A percentile compares a stretch with the other conserved stretches of the same genome.
Evolutionary conservation across 2,797 vertebrate genomes (phyloP).

Genomic region (Paramormyrops hopkinsi): DNA sequence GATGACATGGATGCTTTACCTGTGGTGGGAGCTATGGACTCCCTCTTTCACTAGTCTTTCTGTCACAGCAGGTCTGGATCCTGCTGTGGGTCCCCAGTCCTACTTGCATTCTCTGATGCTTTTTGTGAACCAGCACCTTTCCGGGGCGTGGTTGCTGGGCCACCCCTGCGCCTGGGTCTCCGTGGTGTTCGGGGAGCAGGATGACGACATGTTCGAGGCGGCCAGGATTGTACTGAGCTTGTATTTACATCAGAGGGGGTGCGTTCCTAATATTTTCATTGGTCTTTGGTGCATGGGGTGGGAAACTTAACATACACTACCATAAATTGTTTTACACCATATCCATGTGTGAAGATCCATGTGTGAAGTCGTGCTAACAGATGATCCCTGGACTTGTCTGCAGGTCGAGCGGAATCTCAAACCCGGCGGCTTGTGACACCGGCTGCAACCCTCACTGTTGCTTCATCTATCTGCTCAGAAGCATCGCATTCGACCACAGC

Average conservation of each 20-base stretch:
- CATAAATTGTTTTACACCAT: neutral
- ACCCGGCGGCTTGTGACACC: conserved; percentile 41
- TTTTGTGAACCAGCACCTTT: conserved; percentile 61
- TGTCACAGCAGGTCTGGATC: conserved; percentile 28
- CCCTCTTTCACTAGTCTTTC: neutral
- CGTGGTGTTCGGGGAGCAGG: conserved; percentile 81
- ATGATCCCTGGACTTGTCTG: neutral
- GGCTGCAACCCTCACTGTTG: conserved; percentile 87
- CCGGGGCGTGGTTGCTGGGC: conserved; percentile 23
- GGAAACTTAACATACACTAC: neutral
- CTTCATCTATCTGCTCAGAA: conserved; percentile 75
- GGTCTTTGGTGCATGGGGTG: neutral
- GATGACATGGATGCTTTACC: neutral
- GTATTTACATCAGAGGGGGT: conserved; percentile 69
- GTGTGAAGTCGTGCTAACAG: neutral
- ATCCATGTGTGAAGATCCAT: neutral
- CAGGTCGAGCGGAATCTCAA: neutral
- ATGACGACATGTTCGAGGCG: conserved; percentile 91
- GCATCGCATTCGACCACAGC: conserved; percentile 75
- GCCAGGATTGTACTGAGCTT: conserved; percentile 66
- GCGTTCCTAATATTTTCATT: conserved; percentile 25
- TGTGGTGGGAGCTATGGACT: neutral
- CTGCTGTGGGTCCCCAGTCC: conserved; percentile 13
- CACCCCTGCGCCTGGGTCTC: conserved; percentile 76
- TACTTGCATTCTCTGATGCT: conserved; percentile 47